Percentiles rank a stretch among this genome's conserved stretches.
Evolutionary conservation across 2,888 invertebrate genomes (phyloP).

Genomic region (Amblyjoppa proteus): DNA sequence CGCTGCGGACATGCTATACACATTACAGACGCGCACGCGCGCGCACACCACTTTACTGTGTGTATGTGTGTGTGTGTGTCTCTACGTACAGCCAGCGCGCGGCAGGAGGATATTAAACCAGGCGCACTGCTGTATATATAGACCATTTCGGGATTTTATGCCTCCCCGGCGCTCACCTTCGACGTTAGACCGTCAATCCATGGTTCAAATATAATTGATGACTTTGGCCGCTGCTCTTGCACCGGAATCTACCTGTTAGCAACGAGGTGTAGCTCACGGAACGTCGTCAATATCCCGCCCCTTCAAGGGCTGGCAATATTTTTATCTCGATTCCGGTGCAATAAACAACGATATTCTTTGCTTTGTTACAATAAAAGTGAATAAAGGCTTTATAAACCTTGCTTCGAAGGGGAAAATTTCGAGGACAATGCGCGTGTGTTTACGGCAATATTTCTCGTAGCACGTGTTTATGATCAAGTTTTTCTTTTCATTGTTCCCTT

Average conservation of each 20-base stretch:
- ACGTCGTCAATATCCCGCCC: not conserved
- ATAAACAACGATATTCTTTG: too few species aligned
- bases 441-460: too few species aligned
- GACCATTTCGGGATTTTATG: not conserved
- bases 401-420: too few species aligned
- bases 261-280: not conserved
- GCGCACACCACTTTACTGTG: not conserved
- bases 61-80: not conserved
- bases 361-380: too few species aligned
- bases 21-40: not conserved
- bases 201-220: not conserved
- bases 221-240: not conserved
- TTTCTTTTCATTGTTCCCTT: too few species aligned
- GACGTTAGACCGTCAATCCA: not conserved
- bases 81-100: not conserved
- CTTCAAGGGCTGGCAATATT: not conserved
- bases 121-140: not conserved
- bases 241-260: not conserved
- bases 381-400: too few species aligned
- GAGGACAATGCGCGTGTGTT: too few species aligned
- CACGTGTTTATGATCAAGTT: too few species aligned
- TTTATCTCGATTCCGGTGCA: not conserved
- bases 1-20: constrained; percentile 20
- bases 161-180: not conserved
- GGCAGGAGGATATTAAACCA: not conserved